Evolutionary conservation across 2,797 vertebrate species (phyloP).

Genomic region (Onychomys arenicola): DNA sequence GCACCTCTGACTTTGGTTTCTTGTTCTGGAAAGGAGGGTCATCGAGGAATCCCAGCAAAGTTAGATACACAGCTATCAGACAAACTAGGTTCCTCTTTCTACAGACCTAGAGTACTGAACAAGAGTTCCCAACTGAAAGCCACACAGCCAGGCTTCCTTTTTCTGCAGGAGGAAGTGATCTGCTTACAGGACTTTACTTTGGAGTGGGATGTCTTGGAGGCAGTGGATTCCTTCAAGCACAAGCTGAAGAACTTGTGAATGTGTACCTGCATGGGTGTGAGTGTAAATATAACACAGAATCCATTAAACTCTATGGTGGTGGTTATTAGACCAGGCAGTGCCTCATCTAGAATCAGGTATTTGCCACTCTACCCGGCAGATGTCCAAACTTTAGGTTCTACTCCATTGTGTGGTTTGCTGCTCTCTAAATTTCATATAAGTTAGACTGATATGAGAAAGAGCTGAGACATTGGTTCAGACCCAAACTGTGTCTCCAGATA

Average conservation of each 20-base stretch:
- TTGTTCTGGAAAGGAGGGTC: neutral
- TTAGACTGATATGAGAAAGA: neutral
- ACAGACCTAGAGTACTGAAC: neutral
- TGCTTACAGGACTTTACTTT: neutral
- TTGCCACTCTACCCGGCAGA: neutral
- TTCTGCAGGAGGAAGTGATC: neutral
- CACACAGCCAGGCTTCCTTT: neutral
- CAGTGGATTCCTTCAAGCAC: neutral
- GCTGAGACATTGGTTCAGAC: neutral
- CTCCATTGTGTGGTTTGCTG: neutral
- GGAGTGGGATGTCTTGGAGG: neutral
- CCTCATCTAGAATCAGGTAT: too few relatives aligned
- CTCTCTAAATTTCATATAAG: neutral
- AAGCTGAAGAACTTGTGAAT: neutral
- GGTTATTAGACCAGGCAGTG: too few relatives aligned
- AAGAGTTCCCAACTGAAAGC: neutral
- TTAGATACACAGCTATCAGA: fast-evolving
- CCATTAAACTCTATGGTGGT: neutral
- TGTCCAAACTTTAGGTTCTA: neutral
- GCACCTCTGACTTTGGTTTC: neutral
- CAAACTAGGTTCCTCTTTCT: neutral
- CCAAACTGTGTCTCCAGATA: neutral
- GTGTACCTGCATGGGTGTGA: neutral
- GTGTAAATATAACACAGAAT: neutral
- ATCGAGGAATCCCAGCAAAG: neutral